Evolutionary conservation across 2,888 invertebrate genomes (phyloP).

Genomic region (Ophraella communa): DNA sequence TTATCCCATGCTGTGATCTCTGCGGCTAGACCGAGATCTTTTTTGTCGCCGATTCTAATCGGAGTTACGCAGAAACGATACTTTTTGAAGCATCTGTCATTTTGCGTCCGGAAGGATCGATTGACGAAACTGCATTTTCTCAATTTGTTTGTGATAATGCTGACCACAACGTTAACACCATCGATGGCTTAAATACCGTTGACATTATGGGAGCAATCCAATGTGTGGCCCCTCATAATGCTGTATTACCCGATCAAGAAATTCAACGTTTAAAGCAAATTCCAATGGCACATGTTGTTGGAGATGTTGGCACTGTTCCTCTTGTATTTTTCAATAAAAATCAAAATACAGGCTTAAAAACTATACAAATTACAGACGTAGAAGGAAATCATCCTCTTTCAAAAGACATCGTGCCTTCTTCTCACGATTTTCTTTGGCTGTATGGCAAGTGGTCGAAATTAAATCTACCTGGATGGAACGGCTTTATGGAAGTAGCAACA

Average conservation of each 20-base stretch:
- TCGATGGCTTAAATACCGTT: conserved; percentile 33
- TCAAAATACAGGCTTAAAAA: conserved; percentile 35
- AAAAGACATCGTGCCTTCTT: conserved; percentile 38
- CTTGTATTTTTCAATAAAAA: conserved; percentile 27
- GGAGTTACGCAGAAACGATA: conserved; percentile 34
- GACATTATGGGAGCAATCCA: conserved; percentile 35
- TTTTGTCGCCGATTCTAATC: conserved; percentile 34
- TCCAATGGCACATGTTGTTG: conserved; percentile 31
- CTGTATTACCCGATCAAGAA: no score
- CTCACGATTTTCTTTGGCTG: conserved; percentile 34
- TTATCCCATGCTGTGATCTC: conserved; percentile 39
- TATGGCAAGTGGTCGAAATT: conserved; percentile 36
- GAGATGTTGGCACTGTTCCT: conserved; percentile 27
- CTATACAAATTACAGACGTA: conserved; percentile 32
- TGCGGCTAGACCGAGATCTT: conserved; percentile 33
- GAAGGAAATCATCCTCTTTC: conserved; percentile 34
- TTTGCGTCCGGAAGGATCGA: conserved; percentile 21
- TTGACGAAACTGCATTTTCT: conserved; percentile 32
- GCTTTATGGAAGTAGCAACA: conserved; percentile 41
- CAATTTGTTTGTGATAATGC: conserved; percentile 36
- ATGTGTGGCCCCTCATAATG: conserved; percentile 30
- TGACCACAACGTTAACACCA: conserved; percentile 36
- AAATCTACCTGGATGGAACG: conserved; percentile 41
- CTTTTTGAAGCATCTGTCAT: conserved; percentile 34
- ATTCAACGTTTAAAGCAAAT: conserved; percentile 25